Base-by-base conservation (phyloP, 2,113 vertebrate species). In the Conger conger region DNA sequence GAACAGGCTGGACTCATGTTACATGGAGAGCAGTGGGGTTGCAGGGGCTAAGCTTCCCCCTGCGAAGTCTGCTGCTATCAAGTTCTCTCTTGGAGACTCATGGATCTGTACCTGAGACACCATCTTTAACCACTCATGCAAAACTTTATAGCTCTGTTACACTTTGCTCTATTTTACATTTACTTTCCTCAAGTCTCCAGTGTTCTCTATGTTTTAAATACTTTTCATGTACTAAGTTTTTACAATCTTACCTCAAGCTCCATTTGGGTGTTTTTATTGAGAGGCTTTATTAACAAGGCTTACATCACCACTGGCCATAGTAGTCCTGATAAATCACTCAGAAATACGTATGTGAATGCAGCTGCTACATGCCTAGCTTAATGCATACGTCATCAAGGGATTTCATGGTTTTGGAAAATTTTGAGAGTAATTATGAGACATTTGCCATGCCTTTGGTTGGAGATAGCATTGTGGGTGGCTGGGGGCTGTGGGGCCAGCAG, bases 221-320 rank as follows among this genome's bases (percentile, higher is more conserved):
- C 45, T 50, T 42, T 42, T 50, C 45, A 50, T 15, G 15, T 50
- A 50, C 45, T 50, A 13, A n/a, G 30, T 73, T 73, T 73, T 73
- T 73, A 5, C 27, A 73, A 13, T 73, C 23, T n/a, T 30, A 73
- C 68, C 68, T 33, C 68, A 5, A 63, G 20, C 23, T 13, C n/a
- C 68, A 63, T 73, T 73, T 73, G 68, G 68, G n/a, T 30, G 68
- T 73, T 73, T 73, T 73, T 68, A 68, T n/a, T 68, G 60, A 68
- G 23, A n/a, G n/a, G 68, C n/a, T 73, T 33, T 33, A 30, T 73
- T 73, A 73, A 33, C 68, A 73, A 33, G 68, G 68, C 68, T 73
- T 73, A 73, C 68, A 73, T 73, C 68, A 73, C 68, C 5, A 27
- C 2, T 11, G n/a, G n/a, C n/a, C 15, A 11, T 73, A 30, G 33